A percentile compares a stretch with the other conserved stretches of the same genome.
Conservation (phyloP, 2,888 invertebrate species). For the Parelbella ahira region DNA sequence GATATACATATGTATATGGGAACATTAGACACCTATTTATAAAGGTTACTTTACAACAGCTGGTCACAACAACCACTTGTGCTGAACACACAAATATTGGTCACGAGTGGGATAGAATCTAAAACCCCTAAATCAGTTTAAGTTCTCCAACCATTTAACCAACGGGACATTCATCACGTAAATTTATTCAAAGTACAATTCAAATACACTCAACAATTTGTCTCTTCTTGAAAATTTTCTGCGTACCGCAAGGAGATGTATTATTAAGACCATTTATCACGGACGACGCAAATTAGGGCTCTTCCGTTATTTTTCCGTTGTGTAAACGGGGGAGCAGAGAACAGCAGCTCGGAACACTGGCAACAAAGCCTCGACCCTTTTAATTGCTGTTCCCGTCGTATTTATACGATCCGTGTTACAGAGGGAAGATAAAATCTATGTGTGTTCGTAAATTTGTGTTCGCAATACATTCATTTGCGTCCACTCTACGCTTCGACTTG, state of each 20-base stretch:
- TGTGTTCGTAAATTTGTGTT: constrained; percentile 9
- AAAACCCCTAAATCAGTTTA: no score
- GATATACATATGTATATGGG: no score
- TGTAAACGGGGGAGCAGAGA: constrained; percentile 7
- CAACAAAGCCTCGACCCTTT: constrained; percentile 20
- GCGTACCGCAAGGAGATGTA: neutral
- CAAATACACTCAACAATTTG: no score
- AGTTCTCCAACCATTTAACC: no score
- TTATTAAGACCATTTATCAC: constrained; percentile 18
- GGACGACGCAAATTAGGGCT: constrained; percentile 17
- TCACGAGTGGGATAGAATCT: no score
- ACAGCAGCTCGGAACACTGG: constrained; percentile 8
- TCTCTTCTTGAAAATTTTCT: no score
- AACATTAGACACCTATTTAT: no score
- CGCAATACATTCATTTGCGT: constrained; percentile 3
- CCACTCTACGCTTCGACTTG: neutral
- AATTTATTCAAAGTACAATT: no score
- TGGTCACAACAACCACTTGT: no score
- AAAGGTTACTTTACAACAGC: no score
- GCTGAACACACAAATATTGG: no score
- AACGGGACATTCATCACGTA: no score
- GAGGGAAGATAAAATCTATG: constrained; percentile 17
- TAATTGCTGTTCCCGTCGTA: constrained; percentile 20
- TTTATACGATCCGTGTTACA: constrained; percentile 16
- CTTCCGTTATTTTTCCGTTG: constrained; percentile 14